phyloP scores from a whole-genome alignment of 2,797 vertebrate genomes.

The Thamnophis elegans region DNA sequence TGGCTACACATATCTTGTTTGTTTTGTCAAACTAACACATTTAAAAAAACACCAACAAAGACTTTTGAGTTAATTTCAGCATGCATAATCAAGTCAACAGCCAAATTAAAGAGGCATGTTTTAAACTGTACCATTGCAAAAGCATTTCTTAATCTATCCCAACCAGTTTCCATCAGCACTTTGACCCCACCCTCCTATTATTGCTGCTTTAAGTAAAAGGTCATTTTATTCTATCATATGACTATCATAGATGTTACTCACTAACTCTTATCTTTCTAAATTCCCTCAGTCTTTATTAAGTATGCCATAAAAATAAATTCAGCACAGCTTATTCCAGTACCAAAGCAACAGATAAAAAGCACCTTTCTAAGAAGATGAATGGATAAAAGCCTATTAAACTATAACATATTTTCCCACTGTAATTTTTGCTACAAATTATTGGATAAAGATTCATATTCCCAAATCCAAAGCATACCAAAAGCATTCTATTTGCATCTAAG shows the following conservation, averaged over 20 bases:
- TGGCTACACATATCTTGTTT: not conserved
- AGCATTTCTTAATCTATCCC: not conserved
- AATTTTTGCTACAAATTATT: not conserved
- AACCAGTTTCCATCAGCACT: not conserved
- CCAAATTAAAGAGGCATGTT: not conserved
- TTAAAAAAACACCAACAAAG: not conserved
- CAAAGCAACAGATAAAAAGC: not conserved
- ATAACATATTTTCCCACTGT: not conserved
- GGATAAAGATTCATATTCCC: not conserved
- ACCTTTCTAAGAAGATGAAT: not conserved
- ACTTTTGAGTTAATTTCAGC: not conserved
- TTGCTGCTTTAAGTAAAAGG: not conserved
- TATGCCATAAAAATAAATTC: not conserved
- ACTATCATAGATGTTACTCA: not conserved
- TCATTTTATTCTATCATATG: not conserved
- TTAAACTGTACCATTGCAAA: not conserved
- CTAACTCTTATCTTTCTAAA: not conserved
- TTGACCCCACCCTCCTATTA: not conserved
- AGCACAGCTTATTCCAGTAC: not conserved
- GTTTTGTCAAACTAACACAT: not conserved
- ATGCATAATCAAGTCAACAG: constrained; percentile 10
- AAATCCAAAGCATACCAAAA: not conserved
- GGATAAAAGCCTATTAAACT: not conserved
- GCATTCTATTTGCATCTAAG: not conserved
- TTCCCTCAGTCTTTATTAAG: not conserved